A percentile compares a stretch with the other conserved stretches of the same genome.
These are phyloP conservation scores for Phyllotis vaccarum DNA, from an alignment of 2,797 vertebrate genomes.

Conservation along the genomic window DNA sequence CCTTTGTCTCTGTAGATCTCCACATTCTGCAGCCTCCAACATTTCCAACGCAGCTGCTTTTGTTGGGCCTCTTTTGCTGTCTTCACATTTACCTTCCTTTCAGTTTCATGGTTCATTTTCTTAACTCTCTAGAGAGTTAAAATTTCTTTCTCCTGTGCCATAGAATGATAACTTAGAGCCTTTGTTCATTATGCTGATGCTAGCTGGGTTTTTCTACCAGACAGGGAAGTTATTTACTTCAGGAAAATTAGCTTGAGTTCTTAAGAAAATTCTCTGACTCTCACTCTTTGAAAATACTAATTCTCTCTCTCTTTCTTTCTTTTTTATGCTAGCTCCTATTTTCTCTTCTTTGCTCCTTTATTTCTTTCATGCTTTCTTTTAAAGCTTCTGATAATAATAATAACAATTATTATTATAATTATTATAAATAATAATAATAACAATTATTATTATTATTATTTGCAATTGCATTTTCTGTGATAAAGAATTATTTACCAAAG, in stretches of 20 bases:
- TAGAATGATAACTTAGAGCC: background rate
- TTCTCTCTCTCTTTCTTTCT: background rate
- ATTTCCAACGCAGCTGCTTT: background rate
- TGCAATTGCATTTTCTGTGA: background rate
- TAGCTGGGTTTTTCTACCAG: background rate
- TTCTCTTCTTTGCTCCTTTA: background rate
- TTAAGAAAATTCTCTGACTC: background rate
- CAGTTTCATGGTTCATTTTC: background rate
- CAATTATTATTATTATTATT: too few species aligned
- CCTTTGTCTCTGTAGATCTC: background rate
- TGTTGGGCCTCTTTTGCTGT: background rate
- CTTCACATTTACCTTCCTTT: background rate
- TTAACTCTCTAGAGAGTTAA: slow-evolving; percentile 28
- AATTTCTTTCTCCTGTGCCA: background rate
- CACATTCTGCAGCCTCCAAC: background rate
- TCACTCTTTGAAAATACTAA: background rate
- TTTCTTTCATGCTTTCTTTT: background rate
- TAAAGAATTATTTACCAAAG: background rate
- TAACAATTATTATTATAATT: too few species aligned
- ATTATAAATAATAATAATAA: too few species aligned
- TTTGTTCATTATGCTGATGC: background rate
- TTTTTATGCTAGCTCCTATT: background rate
- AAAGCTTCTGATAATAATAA: background rate
- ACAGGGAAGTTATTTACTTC: slow-evolving; percentile 28
- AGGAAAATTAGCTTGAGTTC: background rate